These are phyloP conservation scores for Micromesistius poutassou DNA, from an alignment of 2,797 vertebrate species.

Conservation along the genomic window DNA sequence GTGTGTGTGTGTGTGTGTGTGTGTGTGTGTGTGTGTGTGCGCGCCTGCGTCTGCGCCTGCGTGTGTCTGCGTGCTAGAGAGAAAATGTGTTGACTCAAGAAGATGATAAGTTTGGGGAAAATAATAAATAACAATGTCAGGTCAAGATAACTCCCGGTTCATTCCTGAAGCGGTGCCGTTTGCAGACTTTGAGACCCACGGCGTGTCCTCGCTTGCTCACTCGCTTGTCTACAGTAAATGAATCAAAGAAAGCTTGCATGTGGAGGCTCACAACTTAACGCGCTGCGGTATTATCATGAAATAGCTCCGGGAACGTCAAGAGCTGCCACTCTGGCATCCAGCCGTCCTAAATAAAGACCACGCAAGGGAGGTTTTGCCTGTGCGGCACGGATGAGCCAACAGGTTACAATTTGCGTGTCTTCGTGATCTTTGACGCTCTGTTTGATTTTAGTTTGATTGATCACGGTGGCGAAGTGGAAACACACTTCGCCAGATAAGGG, in stretches of 20 bases:
- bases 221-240: neutral
- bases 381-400: neutral
- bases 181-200: neutral
- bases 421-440: neutral
- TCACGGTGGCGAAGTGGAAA: neutral
- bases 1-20: neutral
- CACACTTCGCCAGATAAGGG: neutral
- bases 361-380: neutral
- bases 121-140: neutral
- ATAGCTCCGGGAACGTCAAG: neutral
- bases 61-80: neutral
- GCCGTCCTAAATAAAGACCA: neutral
- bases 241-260: neutral
- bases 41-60: neutral
- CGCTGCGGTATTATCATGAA: neutral
- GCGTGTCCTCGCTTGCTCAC: neutral
- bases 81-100: conserved; percentile 5
- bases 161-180: neutral
- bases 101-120: neutral
- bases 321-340: neutral
- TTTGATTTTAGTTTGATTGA: neutral
- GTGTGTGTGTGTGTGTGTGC: too few species aligned
- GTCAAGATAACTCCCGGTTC: neutral
- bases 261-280: neutral
- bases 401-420: neutral